These are phyloP conservation scores for Luperina testacea DNA, from an alignment of 2,888 invertebrate genomes.

Conservation along the genomic window DNA sequence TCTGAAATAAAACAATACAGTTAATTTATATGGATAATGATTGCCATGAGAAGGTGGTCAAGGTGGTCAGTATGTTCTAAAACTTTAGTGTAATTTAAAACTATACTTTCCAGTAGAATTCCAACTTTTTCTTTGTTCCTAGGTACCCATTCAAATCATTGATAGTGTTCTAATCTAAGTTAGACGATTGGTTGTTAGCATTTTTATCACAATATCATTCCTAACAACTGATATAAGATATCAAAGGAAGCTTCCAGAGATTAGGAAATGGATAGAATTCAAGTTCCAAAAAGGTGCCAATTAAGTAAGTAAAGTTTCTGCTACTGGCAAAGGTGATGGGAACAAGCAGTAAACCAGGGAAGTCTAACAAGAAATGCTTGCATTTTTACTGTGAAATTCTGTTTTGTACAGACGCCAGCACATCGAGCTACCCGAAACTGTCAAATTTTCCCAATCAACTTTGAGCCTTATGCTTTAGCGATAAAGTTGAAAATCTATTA, in stretches of 20 bases:
- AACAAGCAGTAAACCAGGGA: not conserved
- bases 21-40: not conserved
- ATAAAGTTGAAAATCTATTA: too few species aligned
- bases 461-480: too few species aligned
- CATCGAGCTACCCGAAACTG: too few species aligned
- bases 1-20: conserved; percentile 69
- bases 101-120: not conserved
- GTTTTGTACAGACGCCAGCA: too few species aligned
- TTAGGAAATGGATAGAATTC: not conserved
- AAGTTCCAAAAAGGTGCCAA: not conserved
- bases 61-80: not conserved
- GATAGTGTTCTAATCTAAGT: not conserved
- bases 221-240: not conserved
- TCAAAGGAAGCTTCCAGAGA: conserved; percentile 2
- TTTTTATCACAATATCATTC: not conserved
- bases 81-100: not conserved
- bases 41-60: not conserved
- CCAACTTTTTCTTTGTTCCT: not conserved
- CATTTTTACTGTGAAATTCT: not conserved
- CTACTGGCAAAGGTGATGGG: not conserved
- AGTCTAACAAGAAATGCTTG: not conserved
- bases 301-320: not conserved
- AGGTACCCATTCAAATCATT: not conserved
- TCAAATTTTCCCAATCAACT: too few species aligned
- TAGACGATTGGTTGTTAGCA: not conserved